Evolutionary conservation across 2,888 invertebrate species (phyloP), one percentile per base, ranked within the genome.

Genomic region (Tryphoninae sp.): DNA sequence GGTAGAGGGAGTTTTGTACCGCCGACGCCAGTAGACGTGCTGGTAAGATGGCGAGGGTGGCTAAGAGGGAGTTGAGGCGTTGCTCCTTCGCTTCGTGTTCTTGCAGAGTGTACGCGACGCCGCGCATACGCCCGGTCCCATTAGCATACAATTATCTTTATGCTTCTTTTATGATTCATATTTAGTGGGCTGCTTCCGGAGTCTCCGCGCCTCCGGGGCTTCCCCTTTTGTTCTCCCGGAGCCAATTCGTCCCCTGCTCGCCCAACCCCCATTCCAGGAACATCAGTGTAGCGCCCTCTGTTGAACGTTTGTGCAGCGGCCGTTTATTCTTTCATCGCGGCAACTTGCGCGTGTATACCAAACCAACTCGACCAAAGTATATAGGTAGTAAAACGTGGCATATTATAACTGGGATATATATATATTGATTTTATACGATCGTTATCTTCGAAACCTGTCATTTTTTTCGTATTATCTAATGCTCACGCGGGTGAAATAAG

Each of bases 131-230:
- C 85, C 84, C 69, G 51, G 22, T 78, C 83, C 86, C 87, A 89
- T 89, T 89, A 89, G 88, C 89, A 89, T 89, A 88, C 87, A 89
- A 89, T 89, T 89, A 89, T 87, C 87, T 86, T 88, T 89, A 89
- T 86, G 86, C 86, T 85, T 87, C 87, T 89, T 88, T 89, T 88
- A 87, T 86, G 89, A 89, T 89, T 89, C 88, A 89, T 89, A 89
- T 89, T 88, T 89, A 89, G 86, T 84, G 76, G 55, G 69, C 84
- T 75, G 86, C 84, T 83, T 83, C 78, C 78, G 77, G 59, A 42
- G 74, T 49, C 73, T 81, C 55, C 73, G 49, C 72, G 62, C 49
- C 65, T 65, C 51, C 73, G 62, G 53, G 49, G 61, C 58, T 64
- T 40, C 67, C 65, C 55, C 62, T 72, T 58, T 64, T 64, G 45